Percentiles rank a stretch among this genome's conserved stretches.
Evolutionary conservation across 1,140 invertebrate genomes (phyloP).

Genomic region (Caerostris extrusa): DNA sequence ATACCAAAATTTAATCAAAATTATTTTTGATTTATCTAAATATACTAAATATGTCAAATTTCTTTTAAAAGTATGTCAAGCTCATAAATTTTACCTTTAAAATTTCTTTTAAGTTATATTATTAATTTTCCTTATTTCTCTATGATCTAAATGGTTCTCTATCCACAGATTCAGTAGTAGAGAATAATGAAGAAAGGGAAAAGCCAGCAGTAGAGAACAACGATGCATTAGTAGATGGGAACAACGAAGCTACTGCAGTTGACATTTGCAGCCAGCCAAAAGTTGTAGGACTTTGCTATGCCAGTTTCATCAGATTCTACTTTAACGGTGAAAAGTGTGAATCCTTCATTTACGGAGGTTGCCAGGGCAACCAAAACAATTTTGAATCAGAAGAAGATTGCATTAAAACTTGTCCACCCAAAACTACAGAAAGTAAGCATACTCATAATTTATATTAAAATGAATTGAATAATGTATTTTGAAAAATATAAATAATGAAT

Average conservation of each 20-base stretch:
- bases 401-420: not conserved
- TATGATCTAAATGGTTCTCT: not conserved
- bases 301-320: conserved; percentile 18
- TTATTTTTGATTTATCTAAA: too few relatives aligned
- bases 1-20: too few relatives aligned
- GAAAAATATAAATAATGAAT: too few relatives aligned
- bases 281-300: conserved; percentile 24
- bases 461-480: too few relatives aligned
- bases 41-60: too few relatives aligned
- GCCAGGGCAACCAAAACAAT: conserved; percentile 75
- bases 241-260: not conserved
- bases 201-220: not conserved
- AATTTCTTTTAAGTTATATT: too few relatives aligned
- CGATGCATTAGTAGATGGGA: not conserved
- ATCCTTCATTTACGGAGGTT: conserved; percentile 76
- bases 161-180: not conserved
- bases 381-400: conserved; percentile 71
- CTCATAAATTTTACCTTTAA: too few relatives aligned
- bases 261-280: conserved; percentile 23
- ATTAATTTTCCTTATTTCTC: not conserved
- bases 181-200: not conserved
- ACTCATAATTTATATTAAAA: too few relatives aligned
- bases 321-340: conserved; percentile 66
- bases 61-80: too few relatives aligned
- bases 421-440: not conserved